Evolutionary conservation across 2,113 vertebrate genomes (phyloP).

Genomic region (Alouatta palliata): DNA sequence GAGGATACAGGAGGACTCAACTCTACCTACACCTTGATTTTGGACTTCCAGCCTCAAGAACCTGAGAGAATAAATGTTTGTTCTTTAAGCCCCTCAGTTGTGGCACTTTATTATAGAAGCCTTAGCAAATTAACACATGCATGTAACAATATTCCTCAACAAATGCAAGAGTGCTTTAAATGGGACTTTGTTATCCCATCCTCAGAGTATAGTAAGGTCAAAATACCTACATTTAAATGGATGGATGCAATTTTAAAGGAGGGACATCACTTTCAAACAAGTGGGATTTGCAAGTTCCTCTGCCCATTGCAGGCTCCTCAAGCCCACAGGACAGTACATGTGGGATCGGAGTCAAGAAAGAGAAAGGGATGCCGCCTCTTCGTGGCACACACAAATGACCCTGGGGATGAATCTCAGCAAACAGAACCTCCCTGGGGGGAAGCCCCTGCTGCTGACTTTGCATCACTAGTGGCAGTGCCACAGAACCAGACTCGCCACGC

Average conservation of each 20-base stretch:
- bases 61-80: not conserved
- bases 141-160: not conserved
- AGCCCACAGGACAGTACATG: too few species aligned
- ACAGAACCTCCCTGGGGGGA: too few species aligned
- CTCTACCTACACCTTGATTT: not conserved
- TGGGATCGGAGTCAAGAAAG: not conserved
- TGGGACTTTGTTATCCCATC: not conserved
- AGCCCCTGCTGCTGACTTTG: too few species aligned
- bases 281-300: not conserved
- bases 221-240: not conserved
- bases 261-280: not conserved
- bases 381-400: not conserved
- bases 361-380: too few species aligned
- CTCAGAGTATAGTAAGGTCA: not conserved
- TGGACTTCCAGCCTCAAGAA: not conserved
- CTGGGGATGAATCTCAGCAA: not conserved
- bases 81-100: not conserved
- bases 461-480: fast-evolving
- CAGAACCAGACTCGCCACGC: too few species aligned
- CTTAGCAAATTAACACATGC: too few species aligned
- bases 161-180: not conserved
- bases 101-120: not conserved
- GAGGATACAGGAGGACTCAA: not conserved
- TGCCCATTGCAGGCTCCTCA: not conserved
- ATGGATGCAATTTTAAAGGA: not conserved